Percentiles rank a stretch among this genome's conserved stretches.
These are phyloP conservation scores for Ichneumon xanthorius DNA, from an alignment of 2,888 invertebrate species.

Conservation along the genomic window DNA sequence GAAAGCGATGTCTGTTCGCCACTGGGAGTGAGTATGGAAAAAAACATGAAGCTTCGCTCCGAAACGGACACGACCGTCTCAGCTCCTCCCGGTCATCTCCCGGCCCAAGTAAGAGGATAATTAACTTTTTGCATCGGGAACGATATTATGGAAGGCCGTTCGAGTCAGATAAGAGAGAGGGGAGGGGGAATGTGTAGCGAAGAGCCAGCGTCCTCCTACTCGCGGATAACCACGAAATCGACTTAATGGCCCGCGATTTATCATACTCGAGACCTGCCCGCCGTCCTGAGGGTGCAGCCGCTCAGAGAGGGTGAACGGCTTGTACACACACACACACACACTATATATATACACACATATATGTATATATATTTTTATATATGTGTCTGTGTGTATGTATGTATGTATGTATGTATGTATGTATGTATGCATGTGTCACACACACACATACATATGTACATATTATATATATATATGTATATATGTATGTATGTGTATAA, in stretches of 20 bases:
- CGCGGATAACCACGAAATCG: constrained; percentile 79
- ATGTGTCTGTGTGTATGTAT: too few species aligned
- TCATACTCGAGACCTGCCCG: constrained; percentile 75
- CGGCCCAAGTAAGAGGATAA: constrained; percentile 69
- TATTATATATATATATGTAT: neutral
- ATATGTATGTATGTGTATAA: neutral
- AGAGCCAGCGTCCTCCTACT: constrained; percentile 54
- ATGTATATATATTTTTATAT: too few species aligned
- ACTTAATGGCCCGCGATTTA: constrained; percentile 80
- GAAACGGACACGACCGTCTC: constrained; percentile 40
- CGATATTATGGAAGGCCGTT: constrained; percentile 51
- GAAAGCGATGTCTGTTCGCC: constrained; percentile 6
- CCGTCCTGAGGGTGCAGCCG: constrained; percentile 35
- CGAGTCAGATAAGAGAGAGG: constrained; percentile 30
- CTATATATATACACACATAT: too few species aligned
- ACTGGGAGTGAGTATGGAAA: neutral
- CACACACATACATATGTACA: too few species aligned
- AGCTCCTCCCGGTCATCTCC: constrained; percentile 53
- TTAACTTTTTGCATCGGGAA: constrained; percentile 80
- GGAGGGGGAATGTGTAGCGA: constrained; percentile 51
- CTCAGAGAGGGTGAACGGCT: constrained; percentile 22
- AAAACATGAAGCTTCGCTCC: constrained; percentile 25
- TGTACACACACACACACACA: too few species aligned
- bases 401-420: too few species aligned
- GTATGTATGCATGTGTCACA: too few species aligned